These are phyloP conservation scores for Paralichthys olivaceus DNA, from an alignment of 2,113 vertebrate genomes.

Conservation along the genomic window DNA sequence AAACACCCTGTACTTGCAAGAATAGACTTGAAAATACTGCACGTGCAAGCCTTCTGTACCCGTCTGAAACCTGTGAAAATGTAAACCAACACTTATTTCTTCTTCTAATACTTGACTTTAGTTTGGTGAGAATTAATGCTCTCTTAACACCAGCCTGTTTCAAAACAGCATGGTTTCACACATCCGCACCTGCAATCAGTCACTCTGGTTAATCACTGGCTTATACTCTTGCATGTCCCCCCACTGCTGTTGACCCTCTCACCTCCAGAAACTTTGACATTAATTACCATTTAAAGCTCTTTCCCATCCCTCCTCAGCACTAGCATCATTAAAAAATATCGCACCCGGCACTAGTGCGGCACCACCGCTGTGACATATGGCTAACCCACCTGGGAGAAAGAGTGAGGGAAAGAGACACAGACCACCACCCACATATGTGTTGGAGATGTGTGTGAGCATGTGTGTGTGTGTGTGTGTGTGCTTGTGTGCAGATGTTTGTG, in stretches of 20 bases:
- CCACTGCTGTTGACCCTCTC: not conserved
- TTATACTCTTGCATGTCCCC: not conserved
- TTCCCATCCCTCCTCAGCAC: not conserved
- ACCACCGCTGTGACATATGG: constrained; percentile 53
- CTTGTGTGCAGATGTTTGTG: constrained; percentile 8
- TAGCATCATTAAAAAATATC: constrained; percentile 47
- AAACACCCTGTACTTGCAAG: constrained; percentile 22
- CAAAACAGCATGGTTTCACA: constrained; percentile 1
- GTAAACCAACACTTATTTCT: not conserved
- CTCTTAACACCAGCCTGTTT: not conserved
- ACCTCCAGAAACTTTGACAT: constrained; percentile 25
- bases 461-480: constrained; percentile 5
- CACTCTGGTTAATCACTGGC: constrained; percentile 24
- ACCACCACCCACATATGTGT: constrained; percentile 5
- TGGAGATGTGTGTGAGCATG: not conserved
- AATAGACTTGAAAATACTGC: not conserved
- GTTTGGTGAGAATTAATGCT: not conserved
- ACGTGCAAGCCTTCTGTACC: not conserved
- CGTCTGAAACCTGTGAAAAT: not conserved
- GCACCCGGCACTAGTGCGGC: constrained; percentile 10
- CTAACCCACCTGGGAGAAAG: constrained; percentile 18
- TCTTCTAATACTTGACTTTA: not conserved
- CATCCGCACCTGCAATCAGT: constrained; percentile 19
- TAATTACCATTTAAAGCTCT: constrained; percentile 52
- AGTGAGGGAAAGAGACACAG: constrained; percentile 13